phyloP scores from a whole-genome alignment of 2,888 invertebrate genomes.

The Meliscaeva auricollis region DNA sequence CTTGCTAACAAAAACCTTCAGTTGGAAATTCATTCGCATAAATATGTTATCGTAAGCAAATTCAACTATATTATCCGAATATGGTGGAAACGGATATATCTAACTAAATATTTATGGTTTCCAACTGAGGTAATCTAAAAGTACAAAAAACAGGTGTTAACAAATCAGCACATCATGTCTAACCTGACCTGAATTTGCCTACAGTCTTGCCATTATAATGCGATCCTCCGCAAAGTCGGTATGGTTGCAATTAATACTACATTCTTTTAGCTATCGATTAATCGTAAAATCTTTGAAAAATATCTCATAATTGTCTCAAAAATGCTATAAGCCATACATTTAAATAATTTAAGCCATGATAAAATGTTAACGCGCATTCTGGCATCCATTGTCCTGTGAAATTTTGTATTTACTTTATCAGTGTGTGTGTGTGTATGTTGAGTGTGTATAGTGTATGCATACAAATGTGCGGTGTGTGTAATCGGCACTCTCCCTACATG shows the following conservation, averaged over 20 bases:
- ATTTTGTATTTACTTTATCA: neutral
- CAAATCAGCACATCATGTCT: too few species aligned
- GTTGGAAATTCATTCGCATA: slow-evolving; percentile 50
- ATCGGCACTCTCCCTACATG: slow-evolving; percentile 36
- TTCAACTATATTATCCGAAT: slow-evolving; percentile 13
- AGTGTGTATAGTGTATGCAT: too few species aligned
- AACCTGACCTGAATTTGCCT: too few species aligned
- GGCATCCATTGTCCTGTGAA: slow-evolving; percentile 8
- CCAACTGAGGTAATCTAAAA: too few species aligned
- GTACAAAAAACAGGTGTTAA: too few species aligned
- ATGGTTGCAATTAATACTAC: too few species aligned
- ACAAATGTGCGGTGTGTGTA: slow-evolving; percentile 44
- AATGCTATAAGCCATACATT: too few species aligned
- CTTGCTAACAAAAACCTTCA: neutral
- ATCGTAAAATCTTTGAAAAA: too few species aligned
- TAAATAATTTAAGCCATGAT: neutral
- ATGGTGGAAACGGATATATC: neutral
- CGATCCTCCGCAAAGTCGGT: too few species aligned
- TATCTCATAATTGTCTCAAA: too few species aligned
- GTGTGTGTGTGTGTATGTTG: neutral
- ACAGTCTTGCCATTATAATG: too few species aligned
- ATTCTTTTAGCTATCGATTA: too few species aligned
- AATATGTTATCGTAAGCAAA: slow-evolving; percentile 60
- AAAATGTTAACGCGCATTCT: neutral
- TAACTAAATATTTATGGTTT: neutral